Conservation (phyloP, 2,888 invertebrate species). For the Papilio demoleus region DNA sequence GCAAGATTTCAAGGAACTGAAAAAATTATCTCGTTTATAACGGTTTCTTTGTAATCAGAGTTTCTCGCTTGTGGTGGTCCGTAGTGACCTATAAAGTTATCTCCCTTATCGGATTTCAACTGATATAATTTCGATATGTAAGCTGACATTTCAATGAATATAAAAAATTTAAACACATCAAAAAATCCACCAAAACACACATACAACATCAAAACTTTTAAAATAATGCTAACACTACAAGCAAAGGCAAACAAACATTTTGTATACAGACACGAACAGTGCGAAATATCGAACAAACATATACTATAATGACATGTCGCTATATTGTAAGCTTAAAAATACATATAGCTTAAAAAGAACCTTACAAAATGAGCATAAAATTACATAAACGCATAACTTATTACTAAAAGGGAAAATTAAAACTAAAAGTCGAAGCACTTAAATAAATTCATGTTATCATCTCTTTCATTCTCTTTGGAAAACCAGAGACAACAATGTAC, state of each 20-base stretch:
- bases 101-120: no score
- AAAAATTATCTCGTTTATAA: no score
- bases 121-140: constrained; percentile 3
- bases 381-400: not conserved
- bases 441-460: not conserved
- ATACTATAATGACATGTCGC: not conserved
- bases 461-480: not conserved
- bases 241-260: constrained; percentile 30
- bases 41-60: no score
- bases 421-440: not conserved
- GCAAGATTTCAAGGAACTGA: no score
- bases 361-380: constrained; percentile 13
- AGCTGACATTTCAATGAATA: not conserved
- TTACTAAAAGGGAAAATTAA: not conserved
- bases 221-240: constrained; percentile 35
- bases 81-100: no score
- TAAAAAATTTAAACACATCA: not conserved
- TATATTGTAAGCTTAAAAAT: constrained; percentile 9
- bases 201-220: constrained; percentile 12
- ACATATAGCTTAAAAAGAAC: no score
- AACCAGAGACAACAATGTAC: not conserved
- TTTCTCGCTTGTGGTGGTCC: no score
- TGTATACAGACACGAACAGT: not conserved
- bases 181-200: constrained; percentile 23
- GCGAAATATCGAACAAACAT: not conserved